Conservation (phyloP, 2,113 vertebrate genomes). For the Hydrolagus affinis region DNA sequence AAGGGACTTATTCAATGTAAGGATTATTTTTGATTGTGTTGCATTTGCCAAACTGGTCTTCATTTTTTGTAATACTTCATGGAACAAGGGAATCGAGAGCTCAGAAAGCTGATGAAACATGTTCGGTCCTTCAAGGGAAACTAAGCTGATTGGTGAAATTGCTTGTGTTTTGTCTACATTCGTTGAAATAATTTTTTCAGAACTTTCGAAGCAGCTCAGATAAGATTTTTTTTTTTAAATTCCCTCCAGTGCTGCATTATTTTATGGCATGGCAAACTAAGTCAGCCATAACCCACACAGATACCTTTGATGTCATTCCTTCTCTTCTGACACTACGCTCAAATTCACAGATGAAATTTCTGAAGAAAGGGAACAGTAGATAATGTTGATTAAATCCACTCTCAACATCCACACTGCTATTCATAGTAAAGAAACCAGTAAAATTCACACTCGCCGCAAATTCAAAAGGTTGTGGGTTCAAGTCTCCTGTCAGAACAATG, state of each 20-base stretch:
- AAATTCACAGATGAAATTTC: background rate
- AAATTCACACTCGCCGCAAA: background rate
- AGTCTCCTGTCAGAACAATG: too few relatives aligned
- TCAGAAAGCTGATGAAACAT: background rate
- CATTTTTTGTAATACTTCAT: too few relatives aligned
- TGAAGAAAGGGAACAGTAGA: slow-evolving; percentile 27
- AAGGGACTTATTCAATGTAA: too few relatives aligned
- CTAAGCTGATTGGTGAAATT: background rate
- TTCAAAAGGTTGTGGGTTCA: too few relatives aligned
- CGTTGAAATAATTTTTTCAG: background rate
- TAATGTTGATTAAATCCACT: background rate
- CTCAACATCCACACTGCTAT: background rate
- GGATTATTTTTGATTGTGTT: too few relatives aligned
- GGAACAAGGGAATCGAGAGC: background rate
- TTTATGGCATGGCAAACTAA: background rate
- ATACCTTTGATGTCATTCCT: slow-evolving; percentile 25
- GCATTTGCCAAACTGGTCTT: too few relatives aligned
- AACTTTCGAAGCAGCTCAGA: slow-evolving; percentile 28
- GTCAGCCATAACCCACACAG: background rate
- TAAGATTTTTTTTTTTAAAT: slow-evolving; percentile 25
- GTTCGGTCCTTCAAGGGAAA: background rate
- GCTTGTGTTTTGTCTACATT: background rate
- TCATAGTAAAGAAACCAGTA: slow-evolving; percentile 1
- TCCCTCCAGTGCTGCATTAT: background rate
- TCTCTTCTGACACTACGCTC: slow-evolving; percentile 2